These are phyloP conservation scores for Penaeus monodon DNA, from an alignment of 2,888 invertebrate species.

Conservation along the genomic window DNA sequence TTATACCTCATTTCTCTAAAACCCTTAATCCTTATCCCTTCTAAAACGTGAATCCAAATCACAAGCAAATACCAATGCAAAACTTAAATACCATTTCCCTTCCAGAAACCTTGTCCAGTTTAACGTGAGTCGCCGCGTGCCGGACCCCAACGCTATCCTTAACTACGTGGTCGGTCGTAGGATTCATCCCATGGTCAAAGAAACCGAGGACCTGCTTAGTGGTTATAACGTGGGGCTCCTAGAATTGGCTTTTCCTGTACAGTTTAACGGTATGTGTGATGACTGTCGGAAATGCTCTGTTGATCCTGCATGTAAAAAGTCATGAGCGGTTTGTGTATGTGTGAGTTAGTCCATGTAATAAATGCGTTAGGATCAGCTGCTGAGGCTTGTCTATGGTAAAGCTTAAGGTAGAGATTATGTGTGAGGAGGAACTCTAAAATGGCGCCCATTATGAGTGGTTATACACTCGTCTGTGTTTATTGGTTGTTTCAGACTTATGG, in stretches of 20 bases:
- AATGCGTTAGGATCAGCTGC: too few species aligned
- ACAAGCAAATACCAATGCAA: too few species aligned
- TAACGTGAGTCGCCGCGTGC: slow-evolving; percentile 25
- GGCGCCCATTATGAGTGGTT: too few species aligned
- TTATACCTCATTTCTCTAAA: too few species aligned
- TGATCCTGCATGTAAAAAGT: neutral
- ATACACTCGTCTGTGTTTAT: too few species aligned
- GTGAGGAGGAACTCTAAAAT: too few species aligned
- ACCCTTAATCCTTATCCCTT: too few species aligned
- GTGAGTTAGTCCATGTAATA: too few species aligned
- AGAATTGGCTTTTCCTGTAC: slow-evolving; percentile 34
- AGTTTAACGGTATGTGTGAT: slow-evolving; percentile 44
- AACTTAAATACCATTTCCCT: neutral
- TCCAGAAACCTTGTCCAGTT: slow-evolving; percentile 39
- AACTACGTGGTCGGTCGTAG: slow-evolving; percentile 46
- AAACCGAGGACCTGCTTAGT: slow-evolving; percentile 17
- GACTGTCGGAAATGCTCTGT: neutral
- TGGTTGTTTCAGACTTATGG: too few species aligned
- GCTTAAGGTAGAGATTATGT: too few species aligned
- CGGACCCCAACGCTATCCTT: slow-evolving; percentile 21
- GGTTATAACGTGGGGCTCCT: slow-evolving; percentile 50
- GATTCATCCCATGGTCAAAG: slow-evolving; percentile 28
- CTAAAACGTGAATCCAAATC: too few species aligned
- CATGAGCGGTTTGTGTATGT: neutral
- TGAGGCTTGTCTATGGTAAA: too few species aligned